Evolutionary conservation across 1,140 invertebrate genomes (phyloP).

Genomic region (Lordiphosa collinella): DNA sequence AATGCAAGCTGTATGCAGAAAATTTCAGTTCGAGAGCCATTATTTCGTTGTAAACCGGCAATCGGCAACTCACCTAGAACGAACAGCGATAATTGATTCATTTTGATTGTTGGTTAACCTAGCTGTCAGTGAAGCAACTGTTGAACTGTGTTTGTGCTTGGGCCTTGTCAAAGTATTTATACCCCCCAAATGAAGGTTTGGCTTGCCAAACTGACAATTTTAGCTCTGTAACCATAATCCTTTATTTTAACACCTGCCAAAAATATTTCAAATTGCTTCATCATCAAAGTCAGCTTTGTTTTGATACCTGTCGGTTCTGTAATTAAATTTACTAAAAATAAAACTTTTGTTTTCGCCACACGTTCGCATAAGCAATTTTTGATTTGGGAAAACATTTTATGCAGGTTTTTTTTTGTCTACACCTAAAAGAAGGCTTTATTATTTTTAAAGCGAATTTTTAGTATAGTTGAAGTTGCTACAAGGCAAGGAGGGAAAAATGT

Average conservation of each 20-base stretch:
- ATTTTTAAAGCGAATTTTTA: background rate
- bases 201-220: slow-evolving; percentile 6
- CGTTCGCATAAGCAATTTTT: background rate
- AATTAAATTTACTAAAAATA: slow-evolving; percentile 55
- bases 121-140: slow-evolving; percentile 59
- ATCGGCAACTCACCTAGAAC: slow-evolving; percentile 33
- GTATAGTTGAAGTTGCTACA: background rate
- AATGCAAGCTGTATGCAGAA: slow-evolving; percentile 13
- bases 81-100: slow-evolving; percentile 28
- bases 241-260: slow-evolving; percentile 64
- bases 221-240: slow-evolving; percentile 42
- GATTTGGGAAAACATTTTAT: background rate
- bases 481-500: too few relatives aligned
- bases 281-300: slow-evolving; percentile 36
- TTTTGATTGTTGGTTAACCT: slow-evolving; percentile 39
- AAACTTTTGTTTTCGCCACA: slow-evolving; percentile 18
- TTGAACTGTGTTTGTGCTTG: slow-evolving; percentile 45
- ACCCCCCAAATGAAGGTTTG: slow-evolving; percentile 15
- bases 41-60: background rate
- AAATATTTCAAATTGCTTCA: slow-evolving; percentile 50
- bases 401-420: background rate
- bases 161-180: slow-evolving; percentile 35
- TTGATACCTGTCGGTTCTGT: slow-evolving; percentile 21
- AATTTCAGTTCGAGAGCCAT: background rate
- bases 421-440: slow-evolving; percentile 14